Evolutionary conservation across 1,140 invertebrate species (phyloP).

Genomic region (Euwallacea fornicatus): DNA sequence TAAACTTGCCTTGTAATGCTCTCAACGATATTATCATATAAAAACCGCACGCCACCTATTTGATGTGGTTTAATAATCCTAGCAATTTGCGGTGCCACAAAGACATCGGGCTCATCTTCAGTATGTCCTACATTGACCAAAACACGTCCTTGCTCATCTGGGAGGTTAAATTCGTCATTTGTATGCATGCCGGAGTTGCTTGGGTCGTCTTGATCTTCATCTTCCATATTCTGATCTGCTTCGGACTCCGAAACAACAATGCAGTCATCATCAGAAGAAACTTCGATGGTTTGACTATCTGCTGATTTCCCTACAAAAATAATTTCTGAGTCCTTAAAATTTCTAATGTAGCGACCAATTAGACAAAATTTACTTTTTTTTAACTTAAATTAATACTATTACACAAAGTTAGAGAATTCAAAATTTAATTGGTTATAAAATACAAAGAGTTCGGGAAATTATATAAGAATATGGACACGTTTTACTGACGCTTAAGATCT

Average conservation of each 20-base stretch:
- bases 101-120: slow-evolving; percentile 89
- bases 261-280: slow-evolving; percentile 74
- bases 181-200: slow-evolving; percentile 73
- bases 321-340: background rate
- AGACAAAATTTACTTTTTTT: no score
- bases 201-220: slow-evolving; percentile 65
- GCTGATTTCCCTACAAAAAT: slow-evolving; percentile 15
- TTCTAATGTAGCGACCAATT: no score
- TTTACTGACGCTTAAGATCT: no score
- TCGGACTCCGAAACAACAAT: slow-evolving; percentile 76
- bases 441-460: no score
- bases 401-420: no score
- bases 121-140: slow-evolving; percentile 96
- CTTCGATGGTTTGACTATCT: slow-evolving; percentile 58
- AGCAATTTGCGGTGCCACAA: slow-evolving; percentile 89
- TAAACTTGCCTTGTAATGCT: slow-evolving; percentile 64
- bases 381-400: no score
- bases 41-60: slow-evolving; percentile 93
- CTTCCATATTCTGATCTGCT: slow-evolving; percentile 61
- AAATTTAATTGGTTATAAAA: no score
- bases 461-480: no score
- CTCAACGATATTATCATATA: slow-evolving; percentile 96
- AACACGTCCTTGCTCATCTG: slow-evolving; percentile 89
- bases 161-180: slow-evolving; percentile 89
- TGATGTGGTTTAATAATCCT: slow-evolving; percentile 94